phyloP scores from a whole-genome alignment of 2,797 vertebrate species.

The Phrynocephalus forsythii region DNA sequence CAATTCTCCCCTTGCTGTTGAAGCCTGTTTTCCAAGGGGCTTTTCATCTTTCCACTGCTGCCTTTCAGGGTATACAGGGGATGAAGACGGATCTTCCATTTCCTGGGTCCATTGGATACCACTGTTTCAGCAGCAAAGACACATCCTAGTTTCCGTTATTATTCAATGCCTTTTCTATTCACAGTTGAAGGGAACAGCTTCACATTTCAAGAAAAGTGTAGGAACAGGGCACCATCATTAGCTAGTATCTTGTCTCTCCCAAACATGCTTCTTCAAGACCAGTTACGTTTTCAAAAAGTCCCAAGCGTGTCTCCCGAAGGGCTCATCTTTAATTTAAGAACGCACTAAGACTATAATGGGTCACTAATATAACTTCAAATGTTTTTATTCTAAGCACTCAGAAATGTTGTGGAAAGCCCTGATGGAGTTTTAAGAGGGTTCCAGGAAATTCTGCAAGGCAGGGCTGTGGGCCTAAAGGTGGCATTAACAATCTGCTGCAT shows the following conservation, averaged over 20 bases:
- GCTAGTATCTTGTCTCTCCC: not conserved
- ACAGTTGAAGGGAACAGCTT: not conserved
- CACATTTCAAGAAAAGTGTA: not conserved
- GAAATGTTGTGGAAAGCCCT: not conserved
- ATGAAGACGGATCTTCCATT: not conserved
- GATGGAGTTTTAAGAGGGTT: not conserved
- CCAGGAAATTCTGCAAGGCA: not conserved
- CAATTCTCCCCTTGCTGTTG: too few species aligned
- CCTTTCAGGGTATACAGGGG: not conserved
- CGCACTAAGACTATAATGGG: not conserved
- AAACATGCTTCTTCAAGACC: not conserved
- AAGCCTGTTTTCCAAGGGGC: not conserved
- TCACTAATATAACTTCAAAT: not conserved
- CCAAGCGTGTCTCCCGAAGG: not conserved
- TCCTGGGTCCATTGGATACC: not conserved
- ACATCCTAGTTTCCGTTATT: not conserved
- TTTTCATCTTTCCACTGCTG: not conserved
- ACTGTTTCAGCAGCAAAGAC: not conserved
- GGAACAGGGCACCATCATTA: not conserved
- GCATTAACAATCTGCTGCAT: not conserved
- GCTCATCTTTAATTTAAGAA: not conserved
- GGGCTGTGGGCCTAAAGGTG: not conserved
- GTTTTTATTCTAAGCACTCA: not conserved
- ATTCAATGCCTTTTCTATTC: slow-evolving; percentile 8
- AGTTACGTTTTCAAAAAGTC: not conserved